phyloP scores from a whole-genome alignment of 2,113 vertebrate genomes.

The Psophia crepitans region DNA sequence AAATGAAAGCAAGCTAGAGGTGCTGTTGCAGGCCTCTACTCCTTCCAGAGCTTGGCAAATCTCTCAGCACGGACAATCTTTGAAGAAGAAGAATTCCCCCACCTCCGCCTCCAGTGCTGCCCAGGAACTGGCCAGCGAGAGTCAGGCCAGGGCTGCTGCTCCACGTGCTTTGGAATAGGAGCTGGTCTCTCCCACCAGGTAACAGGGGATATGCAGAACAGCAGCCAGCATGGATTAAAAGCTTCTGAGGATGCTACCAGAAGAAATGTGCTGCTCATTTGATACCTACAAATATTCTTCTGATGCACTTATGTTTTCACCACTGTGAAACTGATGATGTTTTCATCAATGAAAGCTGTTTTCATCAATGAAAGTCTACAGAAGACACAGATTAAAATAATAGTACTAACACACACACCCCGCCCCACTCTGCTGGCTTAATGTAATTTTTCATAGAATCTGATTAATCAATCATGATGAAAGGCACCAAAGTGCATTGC shows the following conservation, averaged over 20 bases:
- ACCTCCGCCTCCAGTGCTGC: neutral
- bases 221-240: neutral
- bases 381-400: neutral
- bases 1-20: neutral
- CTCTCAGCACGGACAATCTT: neutral
- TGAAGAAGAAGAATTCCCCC: neutral
- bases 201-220: neutral
- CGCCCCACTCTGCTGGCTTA: neutral
- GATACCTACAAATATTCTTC: neutral
- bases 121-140: neutral
- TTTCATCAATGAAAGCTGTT: neutral
- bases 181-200: neutral
- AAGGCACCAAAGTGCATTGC: neutral
- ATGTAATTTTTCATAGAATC: neutral
- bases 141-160: fast-evolving
- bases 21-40: neutral
- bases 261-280: neutral
- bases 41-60: neutral
- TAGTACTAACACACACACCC: neutral
- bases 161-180: neutral
- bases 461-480: neutral
- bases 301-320: neutral
- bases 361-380: neutral
- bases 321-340: too few species aligned
- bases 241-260: neutral